Percentiles rank a stretch among this genome's conserved stretches.
Conservation (phyloP, 1,140 invertebrate species). For the Drosophila albomicans region DNA sequence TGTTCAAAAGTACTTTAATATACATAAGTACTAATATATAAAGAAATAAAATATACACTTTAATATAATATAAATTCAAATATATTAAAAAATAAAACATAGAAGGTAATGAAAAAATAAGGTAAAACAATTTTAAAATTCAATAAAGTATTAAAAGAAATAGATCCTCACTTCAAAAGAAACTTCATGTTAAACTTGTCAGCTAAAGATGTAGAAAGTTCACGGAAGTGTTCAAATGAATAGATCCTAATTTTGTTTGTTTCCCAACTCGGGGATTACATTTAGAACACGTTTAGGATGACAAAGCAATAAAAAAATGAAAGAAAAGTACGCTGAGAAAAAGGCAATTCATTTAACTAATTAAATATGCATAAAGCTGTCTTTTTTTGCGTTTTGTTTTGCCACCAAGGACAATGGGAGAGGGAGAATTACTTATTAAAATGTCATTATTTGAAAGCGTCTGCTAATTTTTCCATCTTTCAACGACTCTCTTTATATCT, state of each 20-base stretch:
- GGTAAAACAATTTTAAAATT: no score
- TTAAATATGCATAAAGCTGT: constrained; percentile 44
- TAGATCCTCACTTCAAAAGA: no score
- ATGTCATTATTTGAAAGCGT: constrained; percentile 20
- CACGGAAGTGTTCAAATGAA: not conserved
- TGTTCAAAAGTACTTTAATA: no score
- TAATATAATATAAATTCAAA: no score
- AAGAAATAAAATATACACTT: no score
- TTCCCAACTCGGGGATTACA: constrained; percentile 16
- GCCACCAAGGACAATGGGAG: constrained; percentile 6
- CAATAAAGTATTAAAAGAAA: no score
- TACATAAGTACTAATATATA: no score
- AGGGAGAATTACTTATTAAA: constrained; percentile 36
- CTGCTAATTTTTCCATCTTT: constrained; percentile 14
- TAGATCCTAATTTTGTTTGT: not conserved
- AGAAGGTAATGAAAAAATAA: no score
- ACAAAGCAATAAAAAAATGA: not conserved
- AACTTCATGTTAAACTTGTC: no score
- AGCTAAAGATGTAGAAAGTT: not conserved
- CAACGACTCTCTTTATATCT: not conserved
- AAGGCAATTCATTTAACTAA: constrained; percentile 44
- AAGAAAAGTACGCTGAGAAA: not conserved
- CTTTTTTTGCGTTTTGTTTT: not conserved
- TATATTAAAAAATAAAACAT: no score
- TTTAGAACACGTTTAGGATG: constrained; percentile 6